Evolutionary conservation across 1,140 invertebrate genomes (phyloP).

Genomic region (Lutraria rhynchaena): DNA sequence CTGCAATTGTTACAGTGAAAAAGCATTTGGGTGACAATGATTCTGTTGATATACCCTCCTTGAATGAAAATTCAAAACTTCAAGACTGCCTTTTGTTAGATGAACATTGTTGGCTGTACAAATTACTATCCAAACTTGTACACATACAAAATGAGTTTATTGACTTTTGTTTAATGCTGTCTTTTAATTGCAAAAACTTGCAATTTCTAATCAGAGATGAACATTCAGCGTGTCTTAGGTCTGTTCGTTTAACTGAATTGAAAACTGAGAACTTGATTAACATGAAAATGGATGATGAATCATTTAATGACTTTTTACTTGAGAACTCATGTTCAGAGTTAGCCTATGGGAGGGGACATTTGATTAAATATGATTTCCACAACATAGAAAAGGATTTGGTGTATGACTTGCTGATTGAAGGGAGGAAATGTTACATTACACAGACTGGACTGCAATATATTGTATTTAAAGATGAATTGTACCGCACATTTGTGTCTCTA

Average conservation of each 20-base stretch:
- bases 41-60: not conserved
- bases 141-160: conserved; percentile 41
- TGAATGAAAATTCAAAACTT: conserved; percentile 21
- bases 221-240: conserved; percentile 3
- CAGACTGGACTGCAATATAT: conserved; percentile 19
- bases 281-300: not conserved
- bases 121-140: conserved; percentile 8
- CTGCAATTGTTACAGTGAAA: conserved; percentile 1
- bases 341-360: conserved; percentile 24
- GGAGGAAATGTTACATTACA: not conserved
- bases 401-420: not conserved
- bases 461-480: conserved; percentile 52
- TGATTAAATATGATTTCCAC: conserved; percentile 40
- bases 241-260: conserved; percentile 27
- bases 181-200: conserved; percentile 24
- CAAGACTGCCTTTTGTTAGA: conserved; percentile 31
- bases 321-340: conserved; percentile 27
- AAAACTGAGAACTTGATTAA: conserved; percentile 19
- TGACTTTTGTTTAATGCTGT: not conserved
- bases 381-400: conserved; percentile 46
- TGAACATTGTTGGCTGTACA: conserved; percentile 5
- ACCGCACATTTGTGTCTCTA: conserved; percentile 12
- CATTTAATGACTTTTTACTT: not conserved
- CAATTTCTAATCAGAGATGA: conserved; percentile 12
- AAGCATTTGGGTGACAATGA: not conserved